phyloP scores from a whole-genome alignment of 2,113 vertebrate species.

The Orientallactaga bullata region DNA sequence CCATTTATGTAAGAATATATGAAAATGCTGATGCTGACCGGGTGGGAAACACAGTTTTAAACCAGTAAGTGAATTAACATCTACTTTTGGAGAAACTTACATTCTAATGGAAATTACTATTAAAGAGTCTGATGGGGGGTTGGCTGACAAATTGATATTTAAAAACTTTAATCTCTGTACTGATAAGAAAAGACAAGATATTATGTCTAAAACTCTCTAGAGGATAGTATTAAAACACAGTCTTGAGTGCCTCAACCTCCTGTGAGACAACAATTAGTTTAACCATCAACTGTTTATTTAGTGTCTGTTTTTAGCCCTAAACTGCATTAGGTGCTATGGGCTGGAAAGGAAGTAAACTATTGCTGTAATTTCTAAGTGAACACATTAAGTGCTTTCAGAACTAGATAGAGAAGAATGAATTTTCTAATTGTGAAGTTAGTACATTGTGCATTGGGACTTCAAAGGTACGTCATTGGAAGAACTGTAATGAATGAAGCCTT shows the following conservation, averaged over 20 bases:
- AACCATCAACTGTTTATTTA: constrained; percentile 75
- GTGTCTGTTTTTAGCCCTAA: constrained; percentile 62
- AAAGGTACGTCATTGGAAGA: background rate
- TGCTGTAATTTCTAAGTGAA: constrained; percentile 68
- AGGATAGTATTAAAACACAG: constrained; percentile 61
- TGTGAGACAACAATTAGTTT: constrained; percentile 70
- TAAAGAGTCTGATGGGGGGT: background rate
- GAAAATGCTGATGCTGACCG: constrained; percentile 63
- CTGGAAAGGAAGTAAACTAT: constrained; percentile 72
- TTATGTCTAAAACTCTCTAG: constrained; percentile 42
- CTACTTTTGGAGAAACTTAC: constrained; percentile 57
- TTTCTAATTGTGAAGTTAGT: constrained; percentile 69
- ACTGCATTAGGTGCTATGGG: constrained; percentile 61
- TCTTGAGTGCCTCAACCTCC: background rate
- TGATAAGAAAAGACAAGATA: background rate
- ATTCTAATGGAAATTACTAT: constrained; percentile 62
- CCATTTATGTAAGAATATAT: background rate
- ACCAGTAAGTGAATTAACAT: constrained; percentile 46
- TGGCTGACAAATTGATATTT: constrained; percentile 53
- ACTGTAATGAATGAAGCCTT: background rate
- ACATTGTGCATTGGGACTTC: background rate
- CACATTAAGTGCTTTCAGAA: constrained; percentile 70
- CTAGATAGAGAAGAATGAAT: constrained; percentile 75
- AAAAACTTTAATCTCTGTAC: constrained; percentile 53
- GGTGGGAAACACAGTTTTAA: constrained; percentile 50